Evolutionary conservation across 2,888 invertebrate species (phyloP).

Genomic region (Chrysolina haemoptera): DNA sequence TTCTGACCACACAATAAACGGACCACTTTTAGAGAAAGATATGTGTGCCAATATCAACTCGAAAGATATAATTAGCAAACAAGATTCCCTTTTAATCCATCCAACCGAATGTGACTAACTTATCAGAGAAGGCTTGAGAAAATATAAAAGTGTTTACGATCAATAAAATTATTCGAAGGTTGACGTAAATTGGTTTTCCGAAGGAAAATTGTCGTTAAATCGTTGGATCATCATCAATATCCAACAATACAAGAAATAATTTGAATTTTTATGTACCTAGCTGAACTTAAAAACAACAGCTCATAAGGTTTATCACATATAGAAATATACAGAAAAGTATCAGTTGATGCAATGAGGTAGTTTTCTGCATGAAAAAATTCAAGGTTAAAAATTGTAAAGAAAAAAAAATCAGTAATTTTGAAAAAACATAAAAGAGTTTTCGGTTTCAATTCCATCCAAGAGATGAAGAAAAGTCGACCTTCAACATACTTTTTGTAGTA

Average conservation of each 20-base stretch:
- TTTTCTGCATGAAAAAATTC: not conserved
- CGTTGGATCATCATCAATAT: not conserved
- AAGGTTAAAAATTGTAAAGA: no score
- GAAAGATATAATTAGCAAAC: conserved; percentile 19
- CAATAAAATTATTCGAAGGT: conserved; percentile 14
- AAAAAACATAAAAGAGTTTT: no score
- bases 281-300: not conserved
- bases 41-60: conserved; percentile 6
- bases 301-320: no score
- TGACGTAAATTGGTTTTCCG: conserved; percentile 1
- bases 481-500: no score
- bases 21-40: not conserved
- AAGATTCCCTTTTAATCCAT: conserved; percentile 18
- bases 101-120: conserved; percentile 7
- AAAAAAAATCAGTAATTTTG: no score
- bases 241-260: no score
- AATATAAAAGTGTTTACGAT: conserved; percentile 20
- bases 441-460: no score
- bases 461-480: no score
- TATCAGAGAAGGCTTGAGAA: conserved; percentile 5
- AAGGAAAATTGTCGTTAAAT: conserved; percentile 7
- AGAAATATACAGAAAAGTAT: no score
- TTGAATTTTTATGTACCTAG: not conserved
- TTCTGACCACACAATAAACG: not conserved
- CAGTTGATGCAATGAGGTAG: no score